These are phyloP conservation scores for Sebastes minor DNA, from an alignment of 2,797 vertebrate genomes.

Conservation along the genomic window DNA sequence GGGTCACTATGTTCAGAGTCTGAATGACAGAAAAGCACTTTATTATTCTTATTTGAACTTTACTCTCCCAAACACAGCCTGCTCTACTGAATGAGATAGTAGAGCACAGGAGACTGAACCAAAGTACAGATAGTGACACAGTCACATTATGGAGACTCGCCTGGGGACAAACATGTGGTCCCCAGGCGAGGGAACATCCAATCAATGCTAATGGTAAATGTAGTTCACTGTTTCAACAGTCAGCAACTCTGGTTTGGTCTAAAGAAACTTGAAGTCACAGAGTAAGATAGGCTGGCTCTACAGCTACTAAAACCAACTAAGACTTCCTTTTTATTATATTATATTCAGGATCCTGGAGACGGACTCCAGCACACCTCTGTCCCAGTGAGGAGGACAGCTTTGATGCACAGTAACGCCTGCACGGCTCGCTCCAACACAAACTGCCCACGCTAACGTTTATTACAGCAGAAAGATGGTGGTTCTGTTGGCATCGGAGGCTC, in stretches of 20 bases:
- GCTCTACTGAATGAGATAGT: not conserved
- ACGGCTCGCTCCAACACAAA: no score
- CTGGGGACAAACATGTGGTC: no score
- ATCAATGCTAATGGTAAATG: not conserved
- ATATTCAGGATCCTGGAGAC: not conserved
- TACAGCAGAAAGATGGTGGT: no score
- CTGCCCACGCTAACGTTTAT: no score
- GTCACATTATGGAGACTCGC: not conserved
- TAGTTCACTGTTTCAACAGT: not conserved
- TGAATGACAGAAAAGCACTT: not conserved
- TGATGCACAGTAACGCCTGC: not conserved
- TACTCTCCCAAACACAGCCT: not conserved
- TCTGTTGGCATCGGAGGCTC: no score
- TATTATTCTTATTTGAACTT: not conserved
- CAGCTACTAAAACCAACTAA: no score
- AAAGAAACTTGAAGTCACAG: not conserved
- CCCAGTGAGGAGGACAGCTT: not conserved
- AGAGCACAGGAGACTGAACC: not conserved
- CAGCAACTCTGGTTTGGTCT: not conserved
- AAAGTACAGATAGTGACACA: not conserved
- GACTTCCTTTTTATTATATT: no score
- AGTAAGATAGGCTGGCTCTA: not conserved
- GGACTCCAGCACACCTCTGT: not conserved
- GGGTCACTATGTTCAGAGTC: constrained; percentile 98
- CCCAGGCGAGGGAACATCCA: not conserved